Base-by-base conservation (phyloP, 2,113 vertebrate species). In the Chroicocephalus ridibundus region DNA sequence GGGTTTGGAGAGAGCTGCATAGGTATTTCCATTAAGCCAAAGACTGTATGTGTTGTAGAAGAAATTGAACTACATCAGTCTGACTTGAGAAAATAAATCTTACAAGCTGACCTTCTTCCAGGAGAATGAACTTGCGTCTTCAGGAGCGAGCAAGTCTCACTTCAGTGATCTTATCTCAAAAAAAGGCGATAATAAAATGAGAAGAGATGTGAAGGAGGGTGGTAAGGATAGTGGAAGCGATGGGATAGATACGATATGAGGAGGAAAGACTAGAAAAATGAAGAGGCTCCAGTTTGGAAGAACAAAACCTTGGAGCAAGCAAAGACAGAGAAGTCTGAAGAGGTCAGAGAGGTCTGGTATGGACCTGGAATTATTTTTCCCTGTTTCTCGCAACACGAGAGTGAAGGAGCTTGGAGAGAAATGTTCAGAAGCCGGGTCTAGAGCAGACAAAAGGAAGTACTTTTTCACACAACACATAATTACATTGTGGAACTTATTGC, bases 381-480 rank as follows among this genome's bases (percentile, higher is more conserved):
- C 14, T 70, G 19, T 89, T 54, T 69, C 52, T 82, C 22, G 40
- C 51, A 58, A 36, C 19, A 32, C 0, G 2, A 51, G 62, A 92
- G 19, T 0, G 0, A 51, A 86, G n/a, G 36, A 76, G 32, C 58
- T 5, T 2, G 6, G 52, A 89, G 36, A 93, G 31, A 76, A 91
- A 65, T 2, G 21, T 76, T 91, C 57, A 29, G 78, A 85, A 91
- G 57, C 34, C 4, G 4, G 11, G 38, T 65, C 78, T 86, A 86
- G 85, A 82, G 78, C 66, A 44, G 92, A 69, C 82, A 77, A 94
- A 93, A 92, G 93, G 96, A 96, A 96, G 90, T 49, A 69, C 87
- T 94, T 93, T 93, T 95, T 94, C 95, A 95, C 92, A 91, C 82
- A 93, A 76, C 96, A 90, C 94, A 21, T 95, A 85, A 95, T 97